These are phyloP conservation scores for Sthenelais limicola DNA, from an alignment of 2,888 invertebrate genomes.

Conservation along the genomic window DNA sequence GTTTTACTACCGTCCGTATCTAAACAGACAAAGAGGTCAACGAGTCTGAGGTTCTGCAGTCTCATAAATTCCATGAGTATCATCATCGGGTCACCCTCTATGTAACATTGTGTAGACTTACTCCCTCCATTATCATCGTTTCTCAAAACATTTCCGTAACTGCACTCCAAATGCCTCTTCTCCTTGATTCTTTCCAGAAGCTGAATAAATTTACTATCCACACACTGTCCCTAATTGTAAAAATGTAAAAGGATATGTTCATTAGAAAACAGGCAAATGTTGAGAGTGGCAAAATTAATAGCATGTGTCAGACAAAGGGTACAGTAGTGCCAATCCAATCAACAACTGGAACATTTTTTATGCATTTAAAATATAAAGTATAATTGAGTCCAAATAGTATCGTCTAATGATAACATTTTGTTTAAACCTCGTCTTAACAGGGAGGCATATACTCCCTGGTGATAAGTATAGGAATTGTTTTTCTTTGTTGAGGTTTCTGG, in stretches of 20 bases:
- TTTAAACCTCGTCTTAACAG: too few species aligned
- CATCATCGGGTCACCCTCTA: conserved; percentile 52
- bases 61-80: conserved; percentile 42
- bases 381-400: too few species aligned
- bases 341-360: too few species aligned
- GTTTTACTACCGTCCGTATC: conserved; percentile 40
- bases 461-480: too few species aligned
- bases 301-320: too few species aligned
- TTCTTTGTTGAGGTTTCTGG: too few species aligned
- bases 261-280: too few species aligned
- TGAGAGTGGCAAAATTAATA: too few species aligned
- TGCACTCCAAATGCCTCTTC: conserved; percentile 17
- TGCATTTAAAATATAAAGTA: too few species aligned
- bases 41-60: conserved; percentile 37
- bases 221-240: conserved; percentile 25
- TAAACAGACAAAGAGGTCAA: conserved; percentile 32
- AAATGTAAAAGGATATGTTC: not conserved
- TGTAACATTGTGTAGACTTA: conserved; percentile 1
- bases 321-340: too few species aligned
- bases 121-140: not conserved
- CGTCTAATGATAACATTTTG: too few species aligned
- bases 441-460: too few species aligned
- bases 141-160: conserved; percentile 54
- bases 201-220: conserved; percentile 29
- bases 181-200: conserved; percentile 14